Evolutionary conservation across 2,113 vertebrate species (phyloP).

Genomic region (Alaudala cheleensis): DNA sequence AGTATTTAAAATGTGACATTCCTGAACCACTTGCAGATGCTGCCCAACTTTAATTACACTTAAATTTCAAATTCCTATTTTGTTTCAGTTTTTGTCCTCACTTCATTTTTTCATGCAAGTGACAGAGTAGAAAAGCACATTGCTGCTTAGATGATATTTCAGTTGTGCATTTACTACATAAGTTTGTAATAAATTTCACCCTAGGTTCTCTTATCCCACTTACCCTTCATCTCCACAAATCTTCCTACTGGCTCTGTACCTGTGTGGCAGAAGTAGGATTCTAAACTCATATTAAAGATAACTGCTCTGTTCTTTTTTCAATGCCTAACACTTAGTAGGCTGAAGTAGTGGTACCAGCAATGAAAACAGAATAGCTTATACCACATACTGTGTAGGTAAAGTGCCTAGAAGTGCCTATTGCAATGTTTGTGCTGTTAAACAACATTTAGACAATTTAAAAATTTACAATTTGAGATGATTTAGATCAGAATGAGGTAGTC

Average conservation of each 20-base stretch:
- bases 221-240: neutral
- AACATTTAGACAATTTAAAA: neutral
- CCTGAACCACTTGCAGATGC: neutral
- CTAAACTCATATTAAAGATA: neutral
- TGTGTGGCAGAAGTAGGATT: neutral
- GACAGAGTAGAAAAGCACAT: neutral
- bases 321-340: neutral
- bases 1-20: neutral
- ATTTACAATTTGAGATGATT: neutral
- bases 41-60: neutral
- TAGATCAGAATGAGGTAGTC: neutral
- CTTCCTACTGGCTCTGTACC: neutral
- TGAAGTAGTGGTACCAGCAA: neutral
- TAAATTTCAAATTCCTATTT: neutral
- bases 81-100: neutral
- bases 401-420: neutral
- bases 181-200: neutral
- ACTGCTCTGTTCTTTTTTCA: neutral
- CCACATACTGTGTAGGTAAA: neutral
- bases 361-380: neutral
- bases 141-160: neutral
- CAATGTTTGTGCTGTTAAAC: neutral
- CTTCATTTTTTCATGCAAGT: neutral
- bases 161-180: neutral
- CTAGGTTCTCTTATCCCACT: neutral